These are phyloP conservation scores for Chloroceryle amazona DNA, from an alignment of 2,797 vertebrate genomes.

Conservation along the genomic window DNA sequence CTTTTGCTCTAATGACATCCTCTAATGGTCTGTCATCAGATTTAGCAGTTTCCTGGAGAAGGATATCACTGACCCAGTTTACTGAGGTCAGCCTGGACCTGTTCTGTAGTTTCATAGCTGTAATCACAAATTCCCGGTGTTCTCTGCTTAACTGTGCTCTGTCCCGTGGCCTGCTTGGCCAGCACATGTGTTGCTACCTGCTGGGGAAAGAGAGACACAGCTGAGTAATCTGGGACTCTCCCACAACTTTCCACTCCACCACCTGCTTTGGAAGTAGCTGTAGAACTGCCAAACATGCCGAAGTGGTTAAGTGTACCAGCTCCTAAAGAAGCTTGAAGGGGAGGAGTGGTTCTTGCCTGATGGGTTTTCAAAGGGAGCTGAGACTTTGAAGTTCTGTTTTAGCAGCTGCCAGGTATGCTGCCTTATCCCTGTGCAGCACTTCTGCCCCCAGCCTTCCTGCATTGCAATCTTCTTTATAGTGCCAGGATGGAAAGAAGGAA, in stretches of 20 bases:
- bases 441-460: slow-evolving; percentile 37
- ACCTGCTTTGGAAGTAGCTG: slow-evolving; percentile 54
- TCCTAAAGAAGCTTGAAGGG: slow-evolving; percentile 89
- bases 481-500: neutral
- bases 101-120: neutral
- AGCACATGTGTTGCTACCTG: neutral
- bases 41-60: slow-evolving; percentile 12
- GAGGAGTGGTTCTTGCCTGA: slow-evolving; percentile 84
- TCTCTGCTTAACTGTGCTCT: neutral
- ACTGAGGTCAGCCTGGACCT: neutral
- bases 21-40: slow-evolving; percentile 27
- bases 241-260: slow-evolving; percentile 18
- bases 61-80: neutral
- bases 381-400: slow-evolving; percentile 92
- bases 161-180: neutral
- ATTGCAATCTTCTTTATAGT: slow-evolving; percentile 43
- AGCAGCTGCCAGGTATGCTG: slow-evolving; percentile 93
- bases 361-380: slow-evolving; percentile 89
- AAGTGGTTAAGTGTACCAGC: slow-evolving; percentile 90
- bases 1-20: slow-evolving; percentile 21
- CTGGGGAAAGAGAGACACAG: neutral
- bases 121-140: neutral
- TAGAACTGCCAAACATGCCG: slow-evolving; percentile 89
- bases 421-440: slow-evolving; percentile 83
- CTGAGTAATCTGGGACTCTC: neutral